Percentiles rank a stretch among this genome's conserved stretches.
Evolutionary conservation across 2,113 vertebrate genomes (phyloP).

Genomic region (Pseudopodoces humilis): DNA sequence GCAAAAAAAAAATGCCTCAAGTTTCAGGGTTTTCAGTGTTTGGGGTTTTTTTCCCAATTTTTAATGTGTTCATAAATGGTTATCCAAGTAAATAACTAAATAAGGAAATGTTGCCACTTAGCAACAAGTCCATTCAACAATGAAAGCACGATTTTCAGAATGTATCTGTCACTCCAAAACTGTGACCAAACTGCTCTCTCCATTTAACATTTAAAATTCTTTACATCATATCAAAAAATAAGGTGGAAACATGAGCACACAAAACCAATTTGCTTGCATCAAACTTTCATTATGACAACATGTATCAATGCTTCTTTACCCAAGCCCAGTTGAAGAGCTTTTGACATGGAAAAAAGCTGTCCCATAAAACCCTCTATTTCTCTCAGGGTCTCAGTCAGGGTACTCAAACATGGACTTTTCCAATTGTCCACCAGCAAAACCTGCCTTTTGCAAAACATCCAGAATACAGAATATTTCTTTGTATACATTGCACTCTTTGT

Average conservation of each 20-base stretch:
- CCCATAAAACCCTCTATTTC: background rate
- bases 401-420: background rate
- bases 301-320: background rate
- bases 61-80: background rate
- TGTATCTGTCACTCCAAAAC: background rate
- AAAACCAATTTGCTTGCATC: background rate
- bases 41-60: fast-evolving
- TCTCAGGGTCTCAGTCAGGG: background rate
- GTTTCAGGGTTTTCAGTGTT: background rate
- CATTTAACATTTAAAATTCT: background rate
- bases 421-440: background rate
- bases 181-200: background rate
- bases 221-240: background rate
- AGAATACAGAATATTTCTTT: background rate
- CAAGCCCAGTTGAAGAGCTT: background rate
- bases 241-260: background rate
- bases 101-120: background rate
- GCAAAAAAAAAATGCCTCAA: background rate
- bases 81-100: background rate
- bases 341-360: background rate
- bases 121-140: background rate
- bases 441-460: background rate
- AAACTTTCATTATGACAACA: background rate
- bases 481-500: background rate
- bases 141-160: fast-evolving